Percentiles rank a stretch among this genome's conserved stretches.
These are phyloP conservation scores for Zaprionus ghesquierei DNA, from an alignment of 1,140 invertebrate genomes.

Conservation along the genomic window DNA sequence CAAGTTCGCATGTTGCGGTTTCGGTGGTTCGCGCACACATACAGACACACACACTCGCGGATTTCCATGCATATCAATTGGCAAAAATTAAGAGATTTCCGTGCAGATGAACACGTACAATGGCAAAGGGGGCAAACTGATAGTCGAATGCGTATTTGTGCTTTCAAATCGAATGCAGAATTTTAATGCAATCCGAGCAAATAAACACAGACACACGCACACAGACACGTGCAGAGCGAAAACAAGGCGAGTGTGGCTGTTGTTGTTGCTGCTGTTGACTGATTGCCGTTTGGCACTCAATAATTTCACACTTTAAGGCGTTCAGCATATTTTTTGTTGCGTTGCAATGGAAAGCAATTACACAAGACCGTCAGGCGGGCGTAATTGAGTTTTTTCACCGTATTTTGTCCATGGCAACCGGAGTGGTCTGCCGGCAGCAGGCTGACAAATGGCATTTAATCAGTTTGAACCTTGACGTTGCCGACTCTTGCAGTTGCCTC, in stretches of 20 bases:
- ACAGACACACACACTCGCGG: no score
- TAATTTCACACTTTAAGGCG: background rate
- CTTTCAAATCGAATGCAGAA: slow-evolving; percentile 1
- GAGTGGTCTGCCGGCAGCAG: background rate
- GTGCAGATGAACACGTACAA: background rate
- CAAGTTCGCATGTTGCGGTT: background rate
- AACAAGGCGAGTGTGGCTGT: background rate
- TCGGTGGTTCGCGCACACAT: no score
- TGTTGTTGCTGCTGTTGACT: no score
- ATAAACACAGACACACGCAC: background rate
- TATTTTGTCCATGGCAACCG: slow-evolving; percentile 13
- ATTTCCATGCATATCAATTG: background rate
- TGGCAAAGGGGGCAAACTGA: background rate
- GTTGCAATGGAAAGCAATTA: slow-evolving; percentile 19
- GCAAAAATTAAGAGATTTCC: background rate
- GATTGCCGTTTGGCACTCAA: background rate
- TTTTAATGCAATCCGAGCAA: slow-evolving; percentile 18
- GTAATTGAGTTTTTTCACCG: slow-evolving; percentile 9
- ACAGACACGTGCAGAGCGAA: background rate
- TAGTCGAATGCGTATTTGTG: background rate
- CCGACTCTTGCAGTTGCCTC: no score
- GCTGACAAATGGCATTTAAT: slow-evolving; percentile 17
- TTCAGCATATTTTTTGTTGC: background rate
- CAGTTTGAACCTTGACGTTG: background rate
- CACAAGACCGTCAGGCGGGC: background rate